These are phyloP conservation scores for Cotesia glomerata DNA, from an alignment of 1,140 invertebrate species.

Conservation along the genomic window DNA sequence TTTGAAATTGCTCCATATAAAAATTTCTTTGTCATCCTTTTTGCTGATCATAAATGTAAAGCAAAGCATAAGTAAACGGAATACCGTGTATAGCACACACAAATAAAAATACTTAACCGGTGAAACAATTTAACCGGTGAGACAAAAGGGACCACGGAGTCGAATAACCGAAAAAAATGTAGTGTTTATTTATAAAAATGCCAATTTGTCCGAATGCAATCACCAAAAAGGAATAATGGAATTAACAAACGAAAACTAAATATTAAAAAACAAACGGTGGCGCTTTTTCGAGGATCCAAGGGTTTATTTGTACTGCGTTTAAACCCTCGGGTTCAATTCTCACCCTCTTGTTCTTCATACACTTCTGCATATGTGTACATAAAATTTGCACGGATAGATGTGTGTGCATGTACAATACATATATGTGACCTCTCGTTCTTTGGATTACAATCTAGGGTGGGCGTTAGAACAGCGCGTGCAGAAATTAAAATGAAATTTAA, in stretches of 20 bases:
- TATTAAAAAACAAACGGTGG: neutral
- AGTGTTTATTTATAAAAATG: constrained; percentile 50
- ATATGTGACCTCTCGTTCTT: neutral
- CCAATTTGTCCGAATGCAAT: constrained; percentile 43
- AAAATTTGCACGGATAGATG: neutral
- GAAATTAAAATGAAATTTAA: constrained; percentile 40
- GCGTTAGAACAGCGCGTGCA: constrained; percentile 20
- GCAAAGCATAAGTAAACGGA: no score
- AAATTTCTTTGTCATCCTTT: no score
- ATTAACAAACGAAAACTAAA: neutral
- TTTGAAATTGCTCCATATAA: no score
- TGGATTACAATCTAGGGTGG: constrained; percentile 19
- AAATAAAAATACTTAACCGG: no score
- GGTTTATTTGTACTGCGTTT: constrained; percentile 7
- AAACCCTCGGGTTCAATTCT: neutral
- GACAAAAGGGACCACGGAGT: constrained; percentile 12
- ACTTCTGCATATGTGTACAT: neutral
- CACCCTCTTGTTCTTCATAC: constrained; percentile 1
- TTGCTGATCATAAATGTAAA: no score
- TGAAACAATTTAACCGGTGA: neutral
- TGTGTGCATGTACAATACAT: neutral
- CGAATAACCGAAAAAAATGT: constrained; percentile 31
- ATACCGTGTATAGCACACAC: no score
- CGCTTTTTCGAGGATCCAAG: neutral
- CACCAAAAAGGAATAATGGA: constrained; percentile 11